Percentiles rank a stretch among this genome's conserved stretches.
phyloP scores from a whole-genome alignment of 2,888 invertebrate species.

The Tetranychus truncatus region DNA sequence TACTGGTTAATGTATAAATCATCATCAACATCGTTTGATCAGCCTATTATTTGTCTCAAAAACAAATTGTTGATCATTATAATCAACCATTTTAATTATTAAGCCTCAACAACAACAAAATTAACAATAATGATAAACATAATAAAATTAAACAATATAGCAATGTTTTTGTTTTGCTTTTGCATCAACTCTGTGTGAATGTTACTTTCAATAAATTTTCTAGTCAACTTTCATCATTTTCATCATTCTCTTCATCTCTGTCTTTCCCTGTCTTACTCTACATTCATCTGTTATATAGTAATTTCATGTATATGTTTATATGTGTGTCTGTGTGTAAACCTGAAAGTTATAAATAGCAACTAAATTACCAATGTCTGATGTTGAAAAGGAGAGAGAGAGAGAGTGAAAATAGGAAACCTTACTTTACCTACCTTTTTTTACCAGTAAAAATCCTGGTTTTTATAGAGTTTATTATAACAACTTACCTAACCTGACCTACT shows the following conservation, averaged over 20 bases:
- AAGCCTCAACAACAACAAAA: too few species aligned
- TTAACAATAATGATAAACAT: too few species aligned
- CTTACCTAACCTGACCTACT: constrained; percentile 1
- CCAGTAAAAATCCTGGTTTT: constrained; percentile 1
- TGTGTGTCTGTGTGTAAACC: neutral
- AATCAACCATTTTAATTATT: too few species aligned
- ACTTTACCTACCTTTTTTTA: neutral
- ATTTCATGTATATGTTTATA: neutral
- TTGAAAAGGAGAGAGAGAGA: neutral
- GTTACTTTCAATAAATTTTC: too few species aligned
- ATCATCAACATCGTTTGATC: too few species aligned
- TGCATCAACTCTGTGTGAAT: too few species aligned
- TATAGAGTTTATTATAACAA: constrained; percentile 1
- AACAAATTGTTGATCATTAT: too few species aligned
- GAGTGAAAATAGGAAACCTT: neutral
- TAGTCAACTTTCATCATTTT: neutral
- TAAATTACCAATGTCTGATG: neutral
- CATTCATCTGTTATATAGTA: neutral
- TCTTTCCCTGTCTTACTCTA: neutral
- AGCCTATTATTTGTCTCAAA: too few species aligned
- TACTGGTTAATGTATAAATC: too few species aligned
- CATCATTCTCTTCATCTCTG: neutral
- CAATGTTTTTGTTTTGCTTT: too few species aligned
- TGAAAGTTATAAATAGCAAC: neutral
- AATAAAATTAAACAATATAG: too few species aligned